A percentile compares a stretch with the other conserved stretches of the same genome.
phyloP scores from a whole-genome alignment of 64 coral and sea anemone species.

The Dendrophyllia cribrosa region DNA sequence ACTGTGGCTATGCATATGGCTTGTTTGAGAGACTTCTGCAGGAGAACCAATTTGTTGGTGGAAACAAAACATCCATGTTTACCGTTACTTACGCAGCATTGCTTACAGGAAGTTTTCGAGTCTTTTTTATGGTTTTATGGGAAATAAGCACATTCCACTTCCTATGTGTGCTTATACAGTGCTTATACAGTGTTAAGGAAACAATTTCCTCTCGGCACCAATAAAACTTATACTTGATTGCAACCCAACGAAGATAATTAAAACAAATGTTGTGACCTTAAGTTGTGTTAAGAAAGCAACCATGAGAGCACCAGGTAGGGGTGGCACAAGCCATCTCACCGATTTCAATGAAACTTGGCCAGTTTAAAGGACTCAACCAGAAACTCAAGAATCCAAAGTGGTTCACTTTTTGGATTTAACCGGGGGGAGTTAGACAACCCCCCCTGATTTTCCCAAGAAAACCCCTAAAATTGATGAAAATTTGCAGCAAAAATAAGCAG shows the following conservation, averaged over 20 bases:
- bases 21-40: conserved; percentile 69
- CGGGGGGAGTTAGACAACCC: too few relatives aligned
- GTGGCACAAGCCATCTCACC: too few relatives aligned
- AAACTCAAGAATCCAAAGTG: too few relatives aligned
- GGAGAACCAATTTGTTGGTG: conserved; percentile 74
- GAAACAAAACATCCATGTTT: conserved; percentile 34
- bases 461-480: too few relatives aligned
- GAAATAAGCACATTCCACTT: conserved; percentile 4
- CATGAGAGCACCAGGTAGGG: too few relatives aligned
- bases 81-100: conserved; percentile 20
- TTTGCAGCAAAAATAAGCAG: too few relatives aligned
- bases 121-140: conserved; percentile 44
- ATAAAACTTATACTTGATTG: not conserved
- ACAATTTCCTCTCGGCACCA: conserved; percentile 12
- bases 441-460: too few relatives aligned
- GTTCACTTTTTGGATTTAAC: too few relatives aligned
- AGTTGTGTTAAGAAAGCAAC: too few relatives aligned
- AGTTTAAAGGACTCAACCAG: too few relatives aligned
- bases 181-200: conserved; percentile 9
- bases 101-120: conserved; percentile 34
- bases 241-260: not conserved
- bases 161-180: conserved; percentile 31
- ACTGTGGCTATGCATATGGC: conserved; percentile 72
- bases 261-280: too few relatives aligned
- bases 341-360: too few relatives aligned